Percentiles rank a stretch among this genome's conserved stretches.
These are phyloP conservation scores for Odontophorus gujanensis DNA, from an alignment of 2,113 vertebrate genomes.

Conservation along the genomic window DNA sequence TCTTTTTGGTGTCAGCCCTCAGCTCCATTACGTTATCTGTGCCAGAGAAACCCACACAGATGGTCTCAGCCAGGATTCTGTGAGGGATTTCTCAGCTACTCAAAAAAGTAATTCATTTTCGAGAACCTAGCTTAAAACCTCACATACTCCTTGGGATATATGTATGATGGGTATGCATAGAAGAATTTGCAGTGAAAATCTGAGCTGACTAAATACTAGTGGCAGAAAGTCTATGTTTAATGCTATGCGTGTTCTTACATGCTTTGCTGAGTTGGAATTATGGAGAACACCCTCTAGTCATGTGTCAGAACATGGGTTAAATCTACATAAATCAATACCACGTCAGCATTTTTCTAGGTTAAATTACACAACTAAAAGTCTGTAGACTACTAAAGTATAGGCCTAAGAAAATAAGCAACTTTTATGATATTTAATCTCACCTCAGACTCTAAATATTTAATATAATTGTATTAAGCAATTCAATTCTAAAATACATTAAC, in stretches of 20 bases:
- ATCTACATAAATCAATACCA: constrained; percentile 63
- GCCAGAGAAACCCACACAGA: background rate
- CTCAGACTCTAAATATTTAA: background rate
- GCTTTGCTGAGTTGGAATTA: constrained; percentile 49
- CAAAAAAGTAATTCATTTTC: background rate
- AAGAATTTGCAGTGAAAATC: background rate
- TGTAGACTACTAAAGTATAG: background rate
- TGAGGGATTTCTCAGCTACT: background rate
- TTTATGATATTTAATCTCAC: background rate
- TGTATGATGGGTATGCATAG: background rate
- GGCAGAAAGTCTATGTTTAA: background rate
- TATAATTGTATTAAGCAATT: background rate
- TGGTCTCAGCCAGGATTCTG: background rate
- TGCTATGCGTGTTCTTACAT: constrained; percentile 27
- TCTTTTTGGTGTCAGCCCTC: background rate
- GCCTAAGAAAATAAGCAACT: constrained; percentile 1
- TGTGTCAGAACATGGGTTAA: constrained; percentile 45
- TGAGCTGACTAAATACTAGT: background rate
- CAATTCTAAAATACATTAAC: background rate
- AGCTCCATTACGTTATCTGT: background rate
- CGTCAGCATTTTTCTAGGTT: constrained; percentile 50
- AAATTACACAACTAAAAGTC: constrained; percentile 19
- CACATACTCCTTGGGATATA: background rate
- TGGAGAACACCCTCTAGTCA: constrained; percentile 26
- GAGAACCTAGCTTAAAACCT: background rate